Percentiles rank a stretch among this genome's conserved stretches.
phyloP scores from a whole-genome alignment of 2,113 vertebrate species.

The Enhydra lutris region DNA sequence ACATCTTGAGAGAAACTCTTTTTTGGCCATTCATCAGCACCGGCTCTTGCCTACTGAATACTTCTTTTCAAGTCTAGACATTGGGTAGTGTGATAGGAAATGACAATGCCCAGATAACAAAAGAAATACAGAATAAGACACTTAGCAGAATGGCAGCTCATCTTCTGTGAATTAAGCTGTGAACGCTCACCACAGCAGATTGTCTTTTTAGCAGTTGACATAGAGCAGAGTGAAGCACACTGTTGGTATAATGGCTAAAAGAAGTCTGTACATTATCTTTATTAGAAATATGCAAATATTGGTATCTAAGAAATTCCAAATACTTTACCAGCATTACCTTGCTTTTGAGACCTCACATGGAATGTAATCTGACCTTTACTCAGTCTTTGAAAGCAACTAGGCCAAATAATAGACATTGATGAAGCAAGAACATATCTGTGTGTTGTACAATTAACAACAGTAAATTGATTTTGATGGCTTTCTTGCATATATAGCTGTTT shows the following conservation, averaged over 20 bases:
- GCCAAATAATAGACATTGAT: background rate
- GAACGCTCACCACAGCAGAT: background rate
- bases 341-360: background rate
- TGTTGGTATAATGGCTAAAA: background rate
- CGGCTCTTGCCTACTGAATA: background rate
- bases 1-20: background rate
- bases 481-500: background rate
- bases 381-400: background rate
- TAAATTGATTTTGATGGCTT: conserved; percentile 21
- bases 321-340: background rate
- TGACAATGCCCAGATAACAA: background rate
- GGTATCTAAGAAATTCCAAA: background rate
- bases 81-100: background rate
- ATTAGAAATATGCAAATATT: background rate
- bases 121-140: background rate
- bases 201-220: background rate
- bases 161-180: background rate
- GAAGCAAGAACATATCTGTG: background rate
- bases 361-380: background rate
- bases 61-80: background rate
- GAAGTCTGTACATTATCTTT: background rate
- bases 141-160: background rate
- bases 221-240: background rate
- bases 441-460: background rate
- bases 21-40: background rate